These are phyloP conservation scores for Tigriopus californicus DNA, from an alignment of 2,888 invertebrate species.

Conservation along the genomic window DNA sequence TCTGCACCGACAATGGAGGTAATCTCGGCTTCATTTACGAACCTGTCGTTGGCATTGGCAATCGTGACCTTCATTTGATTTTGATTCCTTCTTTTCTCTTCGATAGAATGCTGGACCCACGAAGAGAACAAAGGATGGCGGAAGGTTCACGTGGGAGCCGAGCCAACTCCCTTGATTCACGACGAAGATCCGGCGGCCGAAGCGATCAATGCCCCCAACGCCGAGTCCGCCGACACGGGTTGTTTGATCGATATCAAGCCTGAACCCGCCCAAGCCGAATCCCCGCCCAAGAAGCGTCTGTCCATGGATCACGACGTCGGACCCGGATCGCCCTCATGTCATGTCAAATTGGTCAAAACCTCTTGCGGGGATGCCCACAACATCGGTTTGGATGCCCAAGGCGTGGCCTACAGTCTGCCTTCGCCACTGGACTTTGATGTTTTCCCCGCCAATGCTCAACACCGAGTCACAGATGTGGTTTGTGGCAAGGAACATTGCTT, in stretches of 20 bases:
- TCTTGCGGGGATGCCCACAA: conserved; percentile 13
- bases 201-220: neutral
- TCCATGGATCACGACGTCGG: neutral
- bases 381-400: conserved; percentile 11
- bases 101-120: conserved; percentile 12
- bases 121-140: conserved; percentile 14
- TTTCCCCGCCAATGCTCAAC: neutral
- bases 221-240: neutral
- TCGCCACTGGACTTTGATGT: neutral
- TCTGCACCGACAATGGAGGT: conserved; percentile 1
- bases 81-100: neutral
- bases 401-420: conserved; percentile 11
- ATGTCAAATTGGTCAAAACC: conserved; percentile 1
- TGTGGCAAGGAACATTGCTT: conserved; percentile 15
- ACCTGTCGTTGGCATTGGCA: neutral
- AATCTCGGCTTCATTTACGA: neutral
- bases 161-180: neutral
- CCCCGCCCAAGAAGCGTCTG: neutral
- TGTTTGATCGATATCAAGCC: no score
- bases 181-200: neutral
- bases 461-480: conserved; percentile 10
- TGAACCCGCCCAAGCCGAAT: neutral
- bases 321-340: neutral
- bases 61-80: no score
- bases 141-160: conserved; percentile 2